Base-by-base conservation (phyloP, 2,113 vertebrate genomes). In the Cettia cetti region DNA sequence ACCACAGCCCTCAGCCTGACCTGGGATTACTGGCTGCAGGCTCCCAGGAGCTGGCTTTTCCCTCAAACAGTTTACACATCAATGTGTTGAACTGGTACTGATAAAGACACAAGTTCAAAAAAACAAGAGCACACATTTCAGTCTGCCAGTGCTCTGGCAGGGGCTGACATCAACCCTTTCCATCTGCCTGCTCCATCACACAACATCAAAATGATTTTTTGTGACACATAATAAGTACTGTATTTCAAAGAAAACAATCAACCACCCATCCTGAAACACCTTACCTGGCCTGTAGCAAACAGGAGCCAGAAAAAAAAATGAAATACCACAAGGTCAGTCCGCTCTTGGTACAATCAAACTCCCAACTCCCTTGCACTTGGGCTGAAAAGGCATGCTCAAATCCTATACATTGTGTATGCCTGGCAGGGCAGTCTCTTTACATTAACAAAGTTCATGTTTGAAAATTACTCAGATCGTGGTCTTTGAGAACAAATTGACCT, bases 221-320 rank as follows among this genome's bases (percentile, higher is more conserved):
- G 45, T 42, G 42, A 78, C 39, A 52, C 40, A 21, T 18, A 40
- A 57, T 44, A 45, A 89, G 63, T n/a, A 42, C 4, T 5, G 5
- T 7, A 52, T 64, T 70, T 42, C 22, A 47, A 40, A 49, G n/a
- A 64, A 83, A n/a, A 11, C 13, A 54, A 65, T 31, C 47, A 80
- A 2, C 16, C 54, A 75, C 10, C 5, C 61, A 45, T 22, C 77
- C 83, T 50, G 47, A 83, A 86, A 89, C 35, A 44, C 33, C 17
- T 84, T 65, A 85, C 14, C 33, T 35, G 39, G 33, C n/a, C 92
- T 71, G 39, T 56, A 82, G 57, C 45, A 74, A 83, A 74, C 39
- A 68, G 11, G 5, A 72, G 40, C 9, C 1, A 0, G 21, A 35
- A 69, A 50, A 26, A 35, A 70, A 61, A 83, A 14, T 12, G 0